Percentiles rank a stretch among this genome's conserved stretches.
phyloP scores from a whole-genome alignment of 2,888 invertebrate genomes.

The Terebella lapidaria region DNA sequence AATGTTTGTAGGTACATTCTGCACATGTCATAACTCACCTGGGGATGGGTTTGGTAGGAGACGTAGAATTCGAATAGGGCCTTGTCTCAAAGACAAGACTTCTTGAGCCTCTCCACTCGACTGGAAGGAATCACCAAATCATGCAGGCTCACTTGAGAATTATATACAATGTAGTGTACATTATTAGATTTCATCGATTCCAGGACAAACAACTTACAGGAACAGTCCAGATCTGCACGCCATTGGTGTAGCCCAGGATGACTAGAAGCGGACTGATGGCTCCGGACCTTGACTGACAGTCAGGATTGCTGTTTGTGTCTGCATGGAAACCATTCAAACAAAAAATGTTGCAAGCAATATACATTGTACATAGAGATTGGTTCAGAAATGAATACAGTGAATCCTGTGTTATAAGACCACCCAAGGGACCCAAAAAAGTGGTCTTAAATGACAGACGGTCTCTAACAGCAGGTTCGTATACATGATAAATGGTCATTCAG shows the following conservation, averaged over 20 bases:
- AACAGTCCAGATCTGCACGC: conserved; percentile 65
- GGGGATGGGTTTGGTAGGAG: conserved; percentile 75
- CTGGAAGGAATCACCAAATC: conserved; percentile 54
- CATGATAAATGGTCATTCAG: background rate
- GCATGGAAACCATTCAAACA: background rate
- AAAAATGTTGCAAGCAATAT: too few relatives aligned
- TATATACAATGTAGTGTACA: background rate
- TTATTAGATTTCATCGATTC: background rate
- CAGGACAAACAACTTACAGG: conserved; percentile 44
- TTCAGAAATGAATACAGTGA: too few relatives aligned
- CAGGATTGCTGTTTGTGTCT: conserved; percentile 31
- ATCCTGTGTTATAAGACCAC: background rate
- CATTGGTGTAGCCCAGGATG: conserved; percentile 80
- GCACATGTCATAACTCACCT: conserved; percentile 29
- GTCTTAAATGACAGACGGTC: background rate
- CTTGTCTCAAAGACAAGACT: conserved; percentile 89
- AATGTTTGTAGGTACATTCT: background rate
- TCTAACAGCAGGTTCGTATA: background rate
- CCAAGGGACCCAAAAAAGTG: too few relatives aligned
- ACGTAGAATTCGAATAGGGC: conserved; percentile 75
- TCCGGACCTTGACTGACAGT: conserved; percentile 14
- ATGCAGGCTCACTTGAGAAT: background rate
- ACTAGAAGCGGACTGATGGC: conserved; percentile 72
- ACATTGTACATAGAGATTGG: too few relatives aligned
- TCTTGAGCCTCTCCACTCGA: conserved; percentile 91